Evolutionary conservation across 2,888 invertebrate species (phyloP).

Genomic region (Hemistola chrysoprasaria): DNA sequence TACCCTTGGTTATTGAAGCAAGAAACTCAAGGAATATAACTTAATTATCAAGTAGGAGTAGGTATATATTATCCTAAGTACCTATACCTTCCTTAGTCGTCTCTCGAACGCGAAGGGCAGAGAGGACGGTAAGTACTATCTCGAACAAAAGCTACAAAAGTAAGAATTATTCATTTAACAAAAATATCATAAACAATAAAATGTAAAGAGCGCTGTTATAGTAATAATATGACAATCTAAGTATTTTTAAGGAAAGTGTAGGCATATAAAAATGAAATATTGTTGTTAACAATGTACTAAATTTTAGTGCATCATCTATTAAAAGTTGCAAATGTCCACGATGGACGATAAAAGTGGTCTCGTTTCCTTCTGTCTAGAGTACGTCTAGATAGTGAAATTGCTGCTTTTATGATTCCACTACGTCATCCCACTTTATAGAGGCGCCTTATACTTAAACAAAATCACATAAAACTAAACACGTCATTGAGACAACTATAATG

Average conservation of each 20-base stretch:
- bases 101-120: slow-evolving; percentile 20
- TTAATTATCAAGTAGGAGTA: slow-evolving; percentile 12
- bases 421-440: slow-evolving; percentile 50
- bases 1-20: too few relatives aligned
- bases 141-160: slow-evolving; percentile 10
- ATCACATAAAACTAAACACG: slow-evolving; percentile 65
- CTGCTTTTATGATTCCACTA: slow-evolving; percentile 42
- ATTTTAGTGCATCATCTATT: too few relatives aligned
- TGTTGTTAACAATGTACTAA: not conserved
- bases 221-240: too few relatives aligned
- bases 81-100: slow-evolving; percentile 18
- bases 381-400: slow-evolving; percentile 39
- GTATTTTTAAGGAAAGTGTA: too few relatives aligned
- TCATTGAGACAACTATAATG: slow-evolving; percentile 66
- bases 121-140: slow-evolving; percentile 26
- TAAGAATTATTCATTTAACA: not conserved
- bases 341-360: slow-evolving; percentile 13
- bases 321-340: slow-evolving; percentile 1
- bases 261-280: too few relatives aligned
- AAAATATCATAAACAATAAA: too few relatives aligned
- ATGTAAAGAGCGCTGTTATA: too few relatives aligned
- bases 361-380: slow-evolving; percentile 37
- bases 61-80: not conserved
- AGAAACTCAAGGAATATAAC: too few relatives aligned
- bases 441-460: slow-evolving; percentile 56